Percentiles rank a stretch among this genome's conserved stretches.
Conservation (phyloP, 2,888 invertebrate species). For the Orthonychiurus folsomi region DNA sequence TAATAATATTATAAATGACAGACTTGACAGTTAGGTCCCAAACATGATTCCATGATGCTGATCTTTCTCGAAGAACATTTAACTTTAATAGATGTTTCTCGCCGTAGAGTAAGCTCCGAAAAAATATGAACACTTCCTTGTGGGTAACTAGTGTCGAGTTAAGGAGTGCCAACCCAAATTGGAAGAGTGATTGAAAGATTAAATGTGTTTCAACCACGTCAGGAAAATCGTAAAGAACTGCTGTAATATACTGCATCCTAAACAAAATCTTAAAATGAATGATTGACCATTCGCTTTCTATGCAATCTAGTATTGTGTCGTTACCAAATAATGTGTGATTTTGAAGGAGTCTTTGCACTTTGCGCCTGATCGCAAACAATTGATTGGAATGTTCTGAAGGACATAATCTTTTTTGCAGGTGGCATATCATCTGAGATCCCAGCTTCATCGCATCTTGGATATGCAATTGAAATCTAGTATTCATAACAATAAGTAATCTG, state of each 20-base stretch:
- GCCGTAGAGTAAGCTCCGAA: constrained; percentile 26
- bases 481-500: no score
- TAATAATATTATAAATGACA: constrained; percentile 1
- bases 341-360: constrained; percentile 14
- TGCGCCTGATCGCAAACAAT: constrained; percentile 25
- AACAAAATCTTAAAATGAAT: constrained; percentile 7
- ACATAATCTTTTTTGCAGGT: constrained; percentile 27
- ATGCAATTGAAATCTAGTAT: no score
- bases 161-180: constrained; percentile 23
- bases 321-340: constrained; percentile 28
- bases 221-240: constrained; percentile 29
- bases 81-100: constrained; percentile 25
- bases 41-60: constrained; percentile 28
- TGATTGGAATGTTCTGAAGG: constrained; percentile 24
- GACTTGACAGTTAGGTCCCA: constrained; percentile 34
- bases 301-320: constrained; percentile 3
- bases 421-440: constrained; percentile 13
- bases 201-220: constrained; percentile 17
- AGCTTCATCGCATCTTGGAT: not conserved
- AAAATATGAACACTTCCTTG: constrained; percentile 25
- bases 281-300: not conserved
- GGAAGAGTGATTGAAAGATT: constrained; percentile 18
- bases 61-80: constrained; percentile 13
- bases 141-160: constrained; percentile 19
- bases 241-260: constrained; percentile 30